Evolutionary conservation across 1,140 invertebrate species (phyloP), one percentile per base, ranked within the genome.

Genomic region (Drepana arcuata): DNA sequence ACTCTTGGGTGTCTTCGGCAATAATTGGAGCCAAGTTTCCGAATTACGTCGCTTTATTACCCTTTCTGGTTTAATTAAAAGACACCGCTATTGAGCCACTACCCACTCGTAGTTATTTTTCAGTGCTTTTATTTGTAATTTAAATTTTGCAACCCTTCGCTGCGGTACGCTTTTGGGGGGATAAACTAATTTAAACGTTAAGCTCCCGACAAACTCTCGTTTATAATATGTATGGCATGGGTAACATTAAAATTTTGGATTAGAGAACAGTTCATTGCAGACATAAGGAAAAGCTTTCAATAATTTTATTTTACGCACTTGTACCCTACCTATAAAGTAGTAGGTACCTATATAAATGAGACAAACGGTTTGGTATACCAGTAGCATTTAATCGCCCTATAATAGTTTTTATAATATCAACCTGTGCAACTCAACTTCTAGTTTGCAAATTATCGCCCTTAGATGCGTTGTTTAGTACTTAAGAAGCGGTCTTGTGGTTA

Each of bases 41-140:
- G 51, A 66, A 79, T 73, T 75, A 78, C 80, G 70, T 77, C 69
- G 59, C 68, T 80, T 74, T 81, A 84, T 82, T 81, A 74, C 74
- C 78, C 70, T 61, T 67, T 71, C 72, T 56, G 72, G 59, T 72
- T 81, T 83, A 83, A 84, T 83, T 83, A 83, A 84, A 68, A 69
- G 71, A 74, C 69, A 65, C 77, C 68, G 73, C 78, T 79, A 72
- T 80, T 70, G 63, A 69, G 70, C 56, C 74, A 79, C 72, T 77
- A 75, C 68, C 72, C 68, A 73, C 70, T 78, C 71, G 69, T 62
- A 69, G 73, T 72, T 78, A 79, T 82, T 79, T 82, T 79, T 82
- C 72, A 75, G 72, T 78, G 60, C 67, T 82, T 84, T 81, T 81
- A 81, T 84, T 84, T 84, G 80, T 82, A 78, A 84, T 84, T 83